Evolutionary conservation across 2,888 invertebrate species (phyloP).

Genomic region (Petrolisthes cinctipes): DNA sequence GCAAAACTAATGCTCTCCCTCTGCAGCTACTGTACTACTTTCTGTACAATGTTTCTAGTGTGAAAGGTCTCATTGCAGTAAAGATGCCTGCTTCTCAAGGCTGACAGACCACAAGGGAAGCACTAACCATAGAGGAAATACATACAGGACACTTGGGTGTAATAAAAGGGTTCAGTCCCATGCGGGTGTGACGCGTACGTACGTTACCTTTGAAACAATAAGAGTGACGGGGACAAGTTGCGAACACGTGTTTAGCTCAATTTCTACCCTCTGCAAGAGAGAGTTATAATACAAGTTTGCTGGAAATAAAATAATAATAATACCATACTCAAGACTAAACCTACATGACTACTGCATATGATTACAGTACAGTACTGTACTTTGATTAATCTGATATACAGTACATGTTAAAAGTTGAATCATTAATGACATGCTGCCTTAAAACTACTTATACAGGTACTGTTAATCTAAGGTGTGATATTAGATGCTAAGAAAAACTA

Average conservation of each 20-base stretch:
- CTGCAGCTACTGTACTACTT: too few species aligned
- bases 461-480: slow-evolving; percentile 2
- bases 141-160: background rate
- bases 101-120: background rate
- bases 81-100: background rate
- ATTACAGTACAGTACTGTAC: slow-evolving; percentile 14
- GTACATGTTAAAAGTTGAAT: slow-evolving; percentile 7
- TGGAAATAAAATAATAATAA: too few species aligned
- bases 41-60: too few species aligned
- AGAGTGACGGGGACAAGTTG: slow-evolving; percentile 59
- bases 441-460: background rate
- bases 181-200: background rate
- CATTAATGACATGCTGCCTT: slow-evolving; percentile 27
- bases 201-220: slow-evolving; percentile 62
- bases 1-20: too few species aligned
- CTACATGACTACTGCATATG: slow-evolving; percentile 5
- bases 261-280: slow-evolving; percentile 61
- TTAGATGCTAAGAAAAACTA: slow-evolving; percentile 20
- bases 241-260: slow-evolving; percentile 61
- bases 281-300: slow-evolving; percentile 32
- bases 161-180: background rate
- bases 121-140: slow-evolving; percentile 16
- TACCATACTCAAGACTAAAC: background rate
- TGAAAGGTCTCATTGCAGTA: too few species aligned
- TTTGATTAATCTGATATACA: slow-evolving; percentile 9